A percentile compares a stretch with the other conserved stretches of the same genome.
Conservation (phyloP, 2,797 vertebrate genomes). For the Enteromius paludinosus region DNA sequence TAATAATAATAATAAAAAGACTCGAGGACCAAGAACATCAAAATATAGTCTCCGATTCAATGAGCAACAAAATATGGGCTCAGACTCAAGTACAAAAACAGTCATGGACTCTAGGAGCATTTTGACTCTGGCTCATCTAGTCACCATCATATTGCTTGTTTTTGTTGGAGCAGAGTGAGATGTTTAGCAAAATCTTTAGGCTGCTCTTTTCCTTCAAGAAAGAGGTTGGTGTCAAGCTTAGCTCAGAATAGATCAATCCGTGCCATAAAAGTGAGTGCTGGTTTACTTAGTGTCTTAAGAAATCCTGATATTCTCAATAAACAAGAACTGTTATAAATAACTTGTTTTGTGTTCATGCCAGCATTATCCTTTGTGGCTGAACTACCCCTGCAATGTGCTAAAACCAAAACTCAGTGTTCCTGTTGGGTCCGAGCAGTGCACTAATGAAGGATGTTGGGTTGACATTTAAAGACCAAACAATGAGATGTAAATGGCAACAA, state of each 20-base stretch:
- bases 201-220: background rate
- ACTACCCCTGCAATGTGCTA: background rate
- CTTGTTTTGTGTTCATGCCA: background rate
- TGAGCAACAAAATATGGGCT: background rate
- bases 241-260: background rate
- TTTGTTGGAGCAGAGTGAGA: background rate
- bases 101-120: background rate
- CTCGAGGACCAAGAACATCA: background rate
- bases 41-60: background rate
- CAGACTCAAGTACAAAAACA: background rate
- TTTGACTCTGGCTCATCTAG: background rate
- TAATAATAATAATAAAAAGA: too few species aligned
- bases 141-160: background rate
- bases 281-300: too few species aligned
- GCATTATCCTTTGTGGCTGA: background rate
- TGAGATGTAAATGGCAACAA: slow-evolving; percentile 3
- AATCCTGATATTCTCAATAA: too few species aligned
- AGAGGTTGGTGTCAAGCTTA: background rate
- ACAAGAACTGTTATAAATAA: background rate
- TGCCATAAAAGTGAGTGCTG: background rate
- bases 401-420: background rate
- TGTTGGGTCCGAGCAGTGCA: background rate
- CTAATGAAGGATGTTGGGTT: slow-evolving; percentile 23
- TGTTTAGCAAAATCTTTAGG: background rate
- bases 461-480: slow-evolving; percentile 22